phyloP scores from a whole-genome alignment of 2,113 vertebrate genomes.

The Tachycineta bicolor region DNA sequence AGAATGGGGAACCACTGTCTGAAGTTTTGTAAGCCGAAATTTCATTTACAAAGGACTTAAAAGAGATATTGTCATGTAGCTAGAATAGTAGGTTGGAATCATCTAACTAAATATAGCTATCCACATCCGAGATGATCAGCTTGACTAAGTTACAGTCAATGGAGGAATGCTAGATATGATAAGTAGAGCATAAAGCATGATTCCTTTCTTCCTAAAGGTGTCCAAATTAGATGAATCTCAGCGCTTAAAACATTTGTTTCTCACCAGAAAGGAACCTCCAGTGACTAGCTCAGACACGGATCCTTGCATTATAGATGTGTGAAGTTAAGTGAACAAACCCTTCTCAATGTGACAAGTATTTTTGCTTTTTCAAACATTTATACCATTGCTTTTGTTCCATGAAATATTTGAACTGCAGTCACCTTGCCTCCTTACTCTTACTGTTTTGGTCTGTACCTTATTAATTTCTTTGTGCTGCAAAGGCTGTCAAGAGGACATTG shows the following conservation, averaged over 20 bases:
- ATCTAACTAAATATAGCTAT: not conserved
- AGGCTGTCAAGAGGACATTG: slow-evolving; percentile 14
- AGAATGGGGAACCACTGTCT: not conserved
- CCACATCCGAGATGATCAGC: not conserved
- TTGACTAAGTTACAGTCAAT: not conserved
- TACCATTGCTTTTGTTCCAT: not conserved
- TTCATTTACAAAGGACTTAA: not conserved
- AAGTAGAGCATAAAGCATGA: not conserved
- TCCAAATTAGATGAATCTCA: not conserved
- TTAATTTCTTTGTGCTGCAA: slow-evolving; percentile 36
- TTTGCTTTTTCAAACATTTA: not conserved
- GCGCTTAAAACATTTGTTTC: not conserved
- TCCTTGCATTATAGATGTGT: not conserved
- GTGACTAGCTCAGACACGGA: not conserved
- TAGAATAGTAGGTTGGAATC: not conserved
- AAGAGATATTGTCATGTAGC: not conserved
- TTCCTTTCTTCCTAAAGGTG: not conserved
- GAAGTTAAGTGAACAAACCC: not conserved
- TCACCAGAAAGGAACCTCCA: not conserved
- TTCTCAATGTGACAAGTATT: not conserved
- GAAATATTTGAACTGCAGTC: slow-evolving; percentile 18
- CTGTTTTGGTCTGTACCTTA: slow-evolving; percentile 10
- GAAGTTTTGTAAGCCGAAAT: not conserved
- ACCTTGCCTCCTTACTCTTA: slow-evolving; percentile 9
- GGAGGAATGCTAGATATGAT: not conserved